Percentiles rank a stretch among this genome's conserved stretches.
Evolutionary conservation across 2,888 invertebrate genomes (phyloP).

Genomic region (Thecophora atra): DNA sequence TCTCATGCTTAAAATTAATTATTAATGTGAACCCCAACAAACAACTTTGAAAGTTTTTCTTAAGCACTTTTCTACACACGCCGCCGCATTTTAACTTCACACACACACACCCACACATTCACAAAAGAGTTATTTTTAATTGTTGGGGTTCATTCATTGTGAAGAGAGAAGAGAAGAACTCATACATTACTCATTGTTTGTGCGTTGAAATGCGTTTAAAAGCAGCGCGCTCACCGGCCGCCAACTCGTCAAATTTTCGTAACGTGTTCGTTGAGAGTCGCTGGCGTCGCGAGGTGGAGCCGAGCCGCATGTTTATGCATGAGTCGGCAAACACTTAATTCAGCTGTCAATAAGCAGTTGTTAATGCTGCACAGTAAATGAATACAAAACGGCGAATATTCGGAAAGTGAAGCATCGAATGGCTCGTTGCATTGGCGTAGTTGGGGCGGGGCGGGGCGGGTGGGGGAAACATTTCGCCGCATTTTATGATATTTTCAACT

Average conservation of each 20-base stretch:
- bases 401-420: neutral
- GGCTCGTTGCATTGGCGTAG: too few relatives aligned
- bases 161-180: neutral
- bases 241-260: slow-evolving; percentile 2
- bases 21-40: slow-evolving; percentile 11
- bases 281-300: neutral
- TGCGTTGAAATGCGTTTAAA: neutral
- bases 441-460: too few relatives aligned
- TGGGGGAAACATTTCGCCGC: too few relatives aligned
- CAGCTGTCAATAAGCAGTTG: slow-evolving; percentile 8
- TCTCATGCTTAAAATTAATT: slow-evolving; percentile 30
- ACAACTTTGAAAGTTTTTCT: neutral
- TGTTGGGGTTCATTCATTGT: neutral
- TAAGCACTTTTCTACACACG: neutral
- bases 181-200: neutral
- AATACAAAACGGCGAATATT: neutral
- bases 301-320: slow-evolving; percentile 20
- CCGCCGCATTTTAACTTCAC: neutral
- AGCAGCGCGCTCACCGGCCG: neutral
- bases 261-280: neutral
- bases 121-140: neutral
- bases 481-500: neutral
- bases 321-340: slow-evolving; percentile 17
- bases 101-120: neutral
- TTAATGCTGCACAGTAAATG: neutral